A percentile compares a stretch with the other conserved stretches of the same genome.
Evolutionary conservation across 2,113 vertebrate genomes (phyloP).

Genomic region (Anoura caudifer): DNA sequence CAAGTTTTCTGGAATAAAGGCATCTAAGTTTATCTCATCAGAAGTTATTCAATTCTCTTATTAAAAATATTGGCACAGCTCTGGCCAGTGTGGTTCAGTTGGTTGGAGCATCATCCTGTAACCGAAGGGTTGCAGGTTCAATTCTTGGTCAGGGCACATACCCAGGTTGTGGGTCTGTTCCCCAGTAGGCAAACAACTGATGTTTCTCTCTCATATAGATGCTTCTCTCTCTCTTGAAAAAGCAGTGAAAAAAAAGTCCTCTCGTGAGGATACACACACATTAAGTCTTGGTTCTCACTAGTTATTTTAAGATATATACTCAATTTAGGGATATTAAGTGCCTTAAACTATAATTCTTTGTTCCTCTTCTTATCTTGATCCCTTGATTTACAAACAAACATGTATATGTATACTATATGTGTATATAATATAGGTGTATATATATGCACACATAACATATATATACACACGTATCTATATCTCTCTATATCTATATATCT

Average conservation of each 20-base stretch:
- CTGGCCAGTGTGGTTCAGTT: neutral
- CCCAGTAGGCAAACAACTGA: neutral
- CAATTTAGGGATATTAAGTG: neutral
- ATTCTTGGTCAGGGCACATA: too few species aligned
- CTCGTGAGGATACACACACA: neutral
- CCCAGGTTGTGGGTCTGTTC: too few species aligned
- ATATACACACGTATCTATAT: neutral
- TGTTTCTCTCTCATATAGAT: neutral
- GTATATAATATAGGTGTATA: too few species aligned
- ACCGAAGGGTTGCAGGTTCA: too few species aligned
- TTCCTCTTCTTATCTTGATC: neutral
- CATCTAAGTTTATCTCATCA: neutral
- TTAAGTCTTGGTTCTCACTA: neutral
- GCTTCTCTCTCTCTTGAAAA: neutral
- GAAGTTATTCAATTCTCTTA: slow-evolving; percentile 22
- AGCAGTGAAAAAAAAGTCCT: neutral
- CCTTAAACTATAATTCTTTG: neutral
- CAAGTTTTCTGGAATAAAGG: neutral
- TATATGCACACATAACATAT: neutral
- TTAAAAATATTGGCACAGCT: neutral
- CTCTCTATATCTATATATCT: too few species aligned
- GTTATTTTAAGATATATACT: slow-evolving; percentile 9
- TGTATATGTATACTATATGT: too few species aligned
- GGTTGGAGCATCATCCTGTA: neutral
- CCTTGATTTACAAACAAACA: neutral